phyloP scores from a whole-genome alignment of 2,888 invertebrate genomes.

The Caenorhabditis sp. region DNA sequence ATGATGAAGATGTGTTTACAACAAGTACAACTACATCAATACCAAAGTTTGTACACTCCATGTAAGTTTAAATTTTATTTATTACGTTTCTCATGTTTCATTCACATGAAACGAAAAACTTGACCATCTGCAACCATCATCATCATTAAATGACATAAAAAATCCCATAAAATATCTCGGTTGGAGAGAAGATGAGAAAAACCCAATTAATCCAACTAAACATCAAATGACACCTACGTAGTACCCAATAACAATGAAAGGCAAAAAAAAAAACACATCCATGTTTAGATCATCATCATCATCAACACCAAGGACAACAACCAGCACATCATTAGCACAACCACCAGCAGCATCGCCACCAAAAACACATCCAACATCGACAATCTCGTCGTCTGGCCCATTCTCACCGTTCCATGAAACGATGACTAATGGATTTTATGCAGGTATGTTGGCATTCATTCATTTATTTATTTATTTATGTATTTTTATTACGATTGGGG shows the following conservation, averaged over 20 bases:
- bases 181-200: not conserved
- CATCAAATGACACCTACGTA: not conserved
- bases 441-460: constrained; percentile 25
- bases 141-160: too few relatives aligned
- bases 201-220: not conserved
- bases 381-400: constrained; percentile 37
- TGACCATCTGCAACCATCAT: too few relatives aligned
- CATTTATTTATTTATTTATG: not conserved
- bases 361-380: constrained; percentile 20
- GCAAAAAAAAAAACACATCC: not conserved
- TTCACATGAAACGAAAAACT: too few relatives aligned
- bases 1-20: constrained; percentile 33
- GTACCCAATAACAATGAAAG: not conserved
- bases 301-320: constrained; percentile 22
- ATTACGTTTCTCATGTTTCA: too few relatives aligned
- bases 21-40: constrained; percentile 21
- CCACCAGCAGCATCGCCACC: constrained; percentile 27
- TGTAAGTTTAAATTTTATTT: constrained; percentile 25
- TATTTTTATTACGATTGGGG: not conserved
- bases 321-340: constrained; percentile 24
- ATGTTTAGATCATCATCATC: not conserved
- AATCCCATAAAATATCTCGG: too few relatives aligned
- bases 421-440: constrained; percentile 44
- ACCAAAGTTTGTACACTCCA: constrained; percentile 11
- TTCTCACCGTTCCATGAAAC: constrained; percentile 51